These are phyloP conservation scores for Electrophaes corylata DNA, from an alignment of 2,888 invertebrate genomes.

Conservation along the genomic window DNA sequence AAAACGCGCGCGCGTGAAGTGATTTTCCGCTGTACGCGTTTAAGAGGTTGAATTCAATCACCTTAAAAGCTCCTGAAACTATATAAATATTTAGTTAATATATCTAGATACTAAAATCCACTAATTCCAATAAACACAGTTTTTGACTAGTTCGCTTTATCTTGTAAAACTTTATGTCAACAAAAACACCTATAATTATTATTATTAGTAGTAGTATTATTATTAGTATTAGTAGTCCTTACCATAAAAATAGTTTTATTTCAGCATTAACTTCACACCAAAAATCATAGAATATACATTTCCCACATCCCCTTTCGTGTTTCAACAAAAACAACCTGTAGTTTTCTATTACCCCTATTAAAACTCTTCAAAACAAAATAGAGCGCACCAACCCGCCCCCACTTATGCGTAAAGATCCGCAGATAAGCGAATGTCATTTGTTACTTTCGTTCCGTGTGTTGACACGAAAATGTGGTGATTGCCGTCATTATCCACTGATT, in stretches of 20 bases:
- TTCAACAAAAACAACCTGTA: conserved; percentile 22
- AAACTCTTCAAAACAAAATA: conserved; percentile 37
- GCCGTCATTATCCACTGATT: conserved; percentile 63
- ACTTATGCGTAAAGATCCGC: conserved; percentile 61
- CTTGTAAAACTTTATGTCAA: too few relatives aligned
- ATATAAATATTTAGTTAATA: too few relatives aligned
- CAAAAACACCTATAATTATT: too few relatives aligned
- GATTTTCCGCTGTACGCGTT: too few relatives aligned
- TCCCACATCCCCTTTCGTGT: conserved; percentile 14
- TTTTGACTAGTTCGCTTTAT: too few relatives aligned
- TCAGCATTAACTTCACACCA: background rate
- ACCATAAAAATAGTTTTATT: background rate
- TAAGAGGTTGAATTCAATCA: too few relatives aligned
- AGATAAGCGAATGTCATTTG: conserved; percentile 73
- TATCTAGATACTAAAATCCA: too few relatives aligned
- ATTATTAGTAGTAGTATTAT: too few relatives aligned
- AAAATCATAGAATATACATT: background rate
- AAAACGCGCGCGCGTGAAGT: too few relatives aligned
- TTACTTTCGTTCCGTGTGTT: conserved; percentile 63
- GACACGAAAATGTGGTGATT: conserved; percentile 76
- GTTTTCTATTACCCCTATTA: conserved; percentile 36
- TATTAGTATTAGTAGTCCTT: too few relatives aligned
- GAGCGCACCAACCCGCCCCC: conserved; percentile 25
- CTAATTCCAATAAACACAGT: too few relatives aligned
- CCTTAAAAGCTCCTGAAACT: too few relatives aligned